Conservation (phyloP, 2,888 invertebrate genomes). For the Meloe dianella region DNA sequence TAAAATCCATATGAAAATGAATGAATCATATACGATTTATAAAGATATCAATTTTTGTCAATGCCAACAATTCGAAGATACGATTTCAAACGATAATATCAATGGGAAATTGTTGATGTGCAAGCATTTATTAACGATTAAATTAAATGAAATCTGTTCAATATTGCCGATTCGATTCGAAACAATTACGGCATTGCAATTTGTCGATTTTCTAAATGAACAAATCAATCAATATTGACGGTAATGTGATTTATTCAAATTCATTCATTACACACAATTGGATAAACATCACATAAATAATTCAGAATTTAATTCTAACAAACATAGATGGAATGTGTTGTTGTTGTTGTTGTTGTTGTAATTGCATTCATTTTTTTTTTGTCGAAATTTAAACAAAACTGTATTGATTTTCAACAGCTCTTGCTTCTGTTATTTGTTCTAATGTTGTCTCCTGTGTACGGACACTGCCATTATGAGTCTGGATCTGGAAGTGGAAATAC, state of each 20-base stretch:
- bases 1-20: conserved; percentile 65
- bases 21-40: conserved; percentile 67
- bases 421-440: conserved; percentile 64
- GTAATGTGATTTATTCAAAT: conserved; percentile 9
- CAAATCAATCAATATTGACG: conserved; percentile 41
- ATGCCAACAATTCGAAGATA: conserved; percentile 66
- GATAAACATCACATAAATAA: too few species aligned
- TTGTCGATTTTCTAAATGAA: conserved; percentile 49
- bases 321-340: conserved; percentile 7
- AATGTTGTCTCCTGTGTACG: conserved; percentile 79
- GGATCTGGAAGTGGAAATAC: conserved; percentile 62
- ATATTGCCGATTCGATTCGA: conserved; percentile 36
- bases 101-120: conserved; percentile 66
- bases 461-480: conserved; percentile 82
- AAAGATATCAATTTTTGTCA: conserved; percentile 71
- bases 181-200: conserved; percentile 26
- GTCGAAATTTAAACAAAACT: conserved; percentile 68
- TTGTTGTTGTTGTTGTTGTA: too few species aligned
- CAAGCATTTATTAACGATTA: conserved; percentile 71
- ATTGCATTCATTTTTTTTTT: neutral
- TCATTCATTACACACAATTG: conserved; percentile 7
- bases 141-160: conserved; percentile 61
- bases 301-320: neutral
- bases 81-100: conserved; percentile 65
- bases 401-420: conserved; percentile 87